Evolutionary conservation across 2,888 invertebrate genomes (phyloP), one percentile per base, ranked within the genome.

Genomic region (Lymantria monacha): DNA sequence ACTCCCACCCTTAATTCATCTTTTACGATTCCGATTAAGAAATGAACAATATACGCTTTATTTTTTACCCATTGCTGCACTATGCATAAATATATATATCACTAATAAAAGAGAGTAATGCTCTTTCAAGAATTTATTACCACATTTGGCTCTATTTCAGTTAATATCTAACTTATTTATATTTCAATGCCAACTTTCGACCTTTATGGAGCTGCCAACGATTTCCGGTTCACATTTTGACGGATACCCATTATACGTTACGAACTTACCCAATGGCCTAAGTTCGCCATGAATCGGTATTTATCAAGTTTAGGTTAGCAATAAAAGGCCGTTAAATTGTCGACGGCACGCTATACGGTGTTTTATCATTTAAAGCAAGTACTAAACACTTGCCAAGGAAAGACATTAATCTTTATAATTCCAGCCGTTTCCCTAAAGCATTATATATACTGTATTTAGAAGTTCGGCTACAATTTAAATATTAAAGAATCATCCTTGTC

Each of bases 101-200:
- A 22, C 5, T 22, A 3, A 3, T 22, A 22, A 22, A 22, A 22
- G 22, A 22, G 22, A 22, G 22, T 5, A 22, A 22, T 22, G 22
- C 22, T 22, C 22, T 22, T 22, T 22, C 22, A 22, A 22, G 22
- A 22, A 22, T 74, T 73, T 79, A 81, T 74, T 60, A 52, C 63
- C 62, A 61, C 72, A 81, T 83, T 83, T 83, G 79, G 80, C 78
- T 71, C 71, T 66, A 55, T 65, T 59, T 62, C 61, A 60, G 58
- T 63, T 59, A 55, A 69, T 68, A 63, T 70, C 57, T 65, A 60
- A 70, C 68, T 69, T 73, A 73, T 74, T 74, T 69, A 65, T 58
- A 63, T 62, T 73, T 72, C 69, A 72, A 72, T 76, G 78, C 74
- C 78, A 79, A 69, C 61, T 70, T 61, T 65, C 70, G 69, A 71